Conservation (phyloP, 2,113 vertebrate genomes). For the Aythya baeri region DNA sequence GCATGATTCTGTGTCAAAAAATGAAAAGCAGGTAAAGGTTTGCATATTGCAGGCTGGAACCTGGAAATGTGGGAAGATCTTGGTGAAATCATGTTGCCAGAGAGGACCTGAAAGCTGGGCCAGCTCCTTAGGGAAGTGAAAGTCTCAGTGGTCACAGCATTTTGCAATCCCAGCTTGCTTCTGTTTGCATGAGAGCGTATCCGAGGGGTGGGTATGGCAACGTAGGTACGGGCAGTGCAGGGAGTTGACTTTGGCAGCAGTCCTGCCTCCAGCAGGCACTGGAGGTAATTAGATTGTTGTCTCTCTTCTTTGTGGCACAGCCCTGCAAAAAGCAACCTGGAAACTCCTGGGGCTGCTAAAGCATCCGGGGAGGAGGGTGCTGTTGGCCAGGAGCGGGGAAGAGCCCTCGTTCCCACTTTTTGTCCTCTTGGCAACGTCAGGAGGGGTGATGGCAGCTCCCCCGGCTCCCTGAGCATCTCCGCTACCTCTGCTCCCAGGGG, state of each 20-base stretch:
- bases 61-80: not conserved
- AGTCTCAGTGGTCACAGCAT: not conserved
- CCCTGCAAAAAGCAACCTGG: slow-evolving; percentile 2
- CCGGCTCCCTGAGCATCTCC: not conserved
- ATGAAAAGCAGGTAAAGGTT: not conserved
- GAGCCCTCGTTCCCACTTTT: rapidly evolving
- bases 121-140: not conserved
- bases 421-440: not conserved
- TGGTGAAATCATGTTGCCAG: not conserved
- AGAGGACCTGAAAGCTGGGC: not conserved
- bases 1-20: rapidly evolving
- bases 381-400: not conserved
- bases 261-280: not conserved
- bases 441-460: not conserved
- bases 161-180: not conserved
- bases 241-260: not conserved
- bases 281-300: not conserved
- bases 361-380: not conserved
- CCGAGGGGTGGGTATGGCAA: not conserved
- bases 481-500: not conserved
- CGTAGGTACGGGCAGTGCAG: not conserved
- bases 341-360: not conserved
- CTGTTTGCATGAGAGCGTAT: rapidly evolving
- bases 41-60: rapidly evolving
- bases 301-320: not conserved